Base-by-base conservation (phyloP, 2,888 invertebrate genomes). In the Sericinus montela region DNA sequence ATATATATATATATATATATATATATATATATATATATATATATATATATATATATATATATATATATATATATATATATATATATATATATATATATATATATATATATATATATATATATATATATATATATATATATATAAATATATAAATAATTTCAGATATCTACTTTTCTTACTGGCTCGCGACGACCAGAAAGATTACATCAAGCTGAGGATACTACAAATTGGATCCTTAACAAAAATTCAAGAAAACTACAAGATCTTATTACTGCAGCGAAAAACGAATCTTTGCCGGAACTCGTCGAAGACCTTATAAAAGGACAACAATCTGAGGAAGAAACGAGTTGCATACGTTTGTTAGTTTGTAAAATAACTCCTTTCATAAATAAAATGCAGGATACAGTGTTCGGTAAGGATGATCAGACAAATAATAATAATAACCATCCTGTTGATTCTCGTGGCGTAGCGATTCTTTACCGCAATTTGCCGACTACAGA, bases 291-390 rank as follows among this genome's bases (percentile, higher is more conserved):
- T 25, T 75, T 95, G 36, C 89, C 94, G 0, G 89, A 91, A 19
- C 79, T 90, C 16, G 75, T 95, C 28, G 91, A 93, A 42, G 84
- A 92, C 8, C 75, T 91, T 54, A 84, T 94, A 41, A 81, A 88
- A 63, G 80, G 90, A 57, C 73, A 90, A 61, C 89, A 89, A 15
- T 72, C 85, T 0, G 77, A 90, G 7, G 86, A 91, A 51, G 92
- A 94, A 58, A 92, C 91, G 0, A 92, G 92, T 43, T 95, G 95
- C 60, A 85, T 95, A 1, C 91, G 92, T 63, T 80, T 94, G 25
- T 75, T 96, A 28, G 80, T 95, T 53, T 96, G 96, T 70, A 95
- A 95, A 81, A 91, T 91, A 54, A 91, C 93, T 0, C 95, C 95
- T 0, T 91, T 95, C 52, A 91, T 96, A 52, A 90, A 90, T 81